Conservation (phyloP, 2,888 invertebrate species). For the Meiosimyza platycephala region DNA sequence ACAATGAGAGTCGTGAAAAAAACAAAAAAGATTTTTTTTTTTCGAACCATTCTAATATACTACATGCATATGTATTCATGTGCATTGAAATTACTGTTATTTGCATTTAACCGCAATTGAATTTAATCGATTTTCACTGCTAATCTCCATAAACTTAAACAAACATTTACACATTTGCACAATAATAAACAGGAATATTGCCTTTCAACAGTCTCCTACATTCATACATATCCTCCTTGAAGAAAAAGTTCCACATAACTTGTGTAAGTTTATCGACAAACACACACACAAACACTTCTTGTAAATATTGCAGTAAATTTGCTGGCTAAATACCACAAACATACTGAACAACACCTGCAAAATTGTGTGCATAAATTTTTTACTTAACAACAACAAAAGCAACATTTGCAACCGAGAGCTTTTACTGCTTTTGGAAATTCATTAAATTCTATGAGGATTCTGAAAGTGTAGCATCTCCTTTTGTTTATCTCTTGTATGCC, state of each 20-base stretch:
- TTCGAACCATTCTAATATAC: no score
- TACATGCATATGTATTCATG: background rate
- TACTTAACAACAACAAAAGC: background rate
- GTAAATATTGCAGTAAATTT: slow-evolving; percentile 20
- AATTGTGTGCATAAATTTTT: slow-evolving; percentile 16
- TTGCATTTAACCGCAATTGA: slow-evolving; percentile 34
- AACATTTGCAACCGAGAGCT: background rate
- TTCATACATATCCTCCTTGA: background rate
- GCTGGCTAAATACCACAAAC: slow-evolving; percentile 6
- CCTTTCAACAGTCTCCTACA: no score
- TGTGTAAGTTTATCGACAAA: background rate
- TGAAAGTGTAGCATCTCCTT: no score
- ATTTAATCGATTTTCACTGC: slow-evolving; percentile 32
- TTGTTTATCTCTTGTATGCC: no score
- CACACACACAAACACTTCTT: background rate
- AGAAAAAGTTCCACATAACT: background rate
- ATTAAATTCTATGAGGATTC: no score
- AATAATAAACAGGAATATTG: no score
- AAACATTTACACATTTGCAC: background rate
- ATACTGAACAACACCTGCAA: slow-evolving; percentile 18
- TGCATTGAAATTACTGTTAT: slow-evolving; percentile 21
- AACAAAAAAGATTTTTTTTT: no score
- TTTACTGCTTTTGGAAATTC: no score
- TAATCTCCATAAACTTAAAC: slow-evolving; percentile 20
- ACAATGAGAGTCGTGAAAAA: no score